Evolutionary conservation across 2,797 vertebrate species (phyloP), one percentile per base, ranked within the genome.

Genomic region (Typhlichthys subterraneus): DNA sequence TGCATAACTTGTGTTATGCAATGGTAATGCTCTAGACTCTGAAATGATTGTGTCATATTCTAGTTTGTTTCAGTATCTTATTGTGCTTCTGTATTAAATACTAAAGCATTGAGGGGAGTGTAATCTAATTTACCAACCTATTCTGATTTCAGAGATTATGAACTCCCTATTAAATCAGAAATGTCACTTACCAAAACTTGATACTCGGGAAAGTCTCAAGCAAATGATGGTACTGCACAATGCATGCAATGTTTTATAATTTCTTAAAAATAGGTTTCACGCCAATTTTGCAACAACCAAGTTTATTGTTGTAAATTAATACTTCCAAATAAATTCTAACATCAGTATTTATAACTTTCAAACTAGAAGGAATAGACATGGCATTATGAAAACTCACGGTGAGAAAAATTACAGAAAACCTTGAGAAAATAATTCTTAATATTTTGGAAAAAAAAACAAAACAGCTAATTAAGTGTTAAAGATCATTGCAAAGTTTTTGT

Each of bases 251-350:
- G 38, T 42, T 38, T 29, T 2, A 42, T 9, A 42, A 10, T 42
- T 42, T 1, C 38, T 42, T 42, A 6, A 55, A 55, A 31, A 53
- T 11, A 53, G 3, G 2, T 3, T 1, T 63, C 45, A 50, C 57
- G 57, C 12, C 17, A 2, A 7, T 63, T 76, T 79, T 82, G 70
- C 78, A 83, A 77, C 74, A 86, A 85, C 69, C 76, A 72, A 78
- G 69, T 88, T 89, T 85, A 77, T 87, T 91, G 73, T 85, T 75
- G 76, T 81, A 76, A 83, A 72, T 67, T 5, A 50, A 62, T 46
- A 54, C 77, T 76, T 79, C 63, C 17, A 63, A 81, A 69, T 61
- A 79, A 67, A 76, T 57, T 76, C 67, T 80, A 63, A 87, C 60
- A 31, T 14, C 70, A 82, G 69, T 45, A 74, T 65, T 2, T 59